Percentiles rank a stretch among this genome's conserved stretches.
These are phyloP conservation scores for Chiloscyllium punctatum DNA, from an alignment of 2,797 vertebrate genomes.

Conservation along the genomic window DNA sequence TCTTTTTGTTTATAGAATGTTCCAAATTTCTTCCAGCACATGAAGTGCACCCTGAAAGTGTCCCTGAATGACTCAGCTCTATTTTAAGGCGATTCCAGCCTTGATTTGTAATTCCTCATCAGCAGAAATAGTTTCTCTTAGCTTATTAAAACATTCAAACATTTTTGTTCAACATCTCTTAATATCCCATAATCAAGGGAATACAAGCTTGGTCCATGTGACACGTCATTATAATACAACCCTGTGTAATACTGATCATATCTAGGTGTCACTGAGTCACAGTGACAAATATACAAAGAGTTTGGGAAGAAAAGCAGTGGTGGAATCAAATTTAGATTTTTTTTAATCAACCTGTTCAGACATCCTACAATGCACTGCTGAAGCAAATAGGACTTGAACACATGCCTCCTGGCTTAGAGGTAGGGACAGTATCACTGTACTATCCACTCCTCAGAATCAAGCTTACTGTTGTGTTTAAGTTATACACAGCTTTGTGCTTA, in stretches of 20 bases:
- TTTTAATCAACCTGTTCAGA: too few species aligned
- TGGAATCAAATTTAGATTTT: neutral
- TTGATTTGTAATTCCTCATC: too few species aligned
- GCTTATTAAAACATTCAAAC: neutral
- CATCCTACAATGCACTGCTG: too few species aligned
- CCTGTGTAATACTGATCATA: neutral
- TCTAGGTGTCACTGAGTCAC: neutral
- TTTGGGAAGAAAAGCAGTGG: neutral
- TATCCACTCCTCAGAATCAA: too few species aligned
- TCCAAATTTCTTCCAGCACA: neutral
- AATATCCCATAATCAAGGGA: neutral
- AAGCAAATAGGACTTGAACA: too few species aligned
- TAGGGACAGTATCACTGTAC: too few species aligned
- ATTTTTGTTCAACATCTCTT: neutral
- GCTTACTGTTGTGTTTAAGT: neutral
- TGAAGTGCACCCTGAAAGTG: neutral
- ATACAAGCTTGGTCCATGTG: neutral
- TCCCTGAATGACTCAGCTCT: neutral
- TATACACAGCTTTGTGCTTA: neutral
- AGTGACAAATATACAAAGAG: neutral
- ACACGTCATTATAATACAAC: neutral
- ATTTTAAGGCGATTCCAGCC: neutral
- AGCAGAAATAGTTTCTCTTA: neutral
- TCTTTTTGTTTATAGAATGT: neutral
- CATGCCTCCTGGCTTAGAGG: too few species aligned